phyloP scores from a whole-genome alignment of 2,888 invertebrate genomes.

The Calameuta pallipes region DNA sequence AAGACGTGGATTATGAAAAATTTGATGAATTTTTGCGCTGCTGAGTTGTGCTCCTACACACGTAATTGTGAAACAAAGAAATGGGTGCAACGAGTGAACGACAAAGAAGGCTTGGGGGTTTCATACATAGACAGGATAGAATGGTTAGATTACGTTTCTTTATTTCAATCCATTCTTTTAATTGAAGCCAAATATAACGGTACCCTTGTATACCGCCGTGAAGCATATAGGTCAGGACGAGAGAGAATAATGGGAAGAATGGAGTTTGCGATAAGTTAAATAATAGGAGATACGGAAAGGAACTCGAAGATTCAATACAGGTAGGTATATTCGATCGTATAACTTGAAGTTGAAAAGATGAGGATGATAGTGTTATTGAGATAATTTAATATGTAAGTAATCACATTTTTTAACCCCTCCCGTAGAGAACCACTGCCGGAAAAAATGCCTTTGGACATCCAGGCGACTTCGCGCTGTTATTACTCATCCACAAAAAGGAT shows the following conservation, averaged over 20 bases:
- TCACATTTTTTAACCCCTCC: background rate
- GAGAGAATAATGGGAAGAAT: constrained; percentile 15
- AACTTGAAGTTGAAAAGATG: background rate
- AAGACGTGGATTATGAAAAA: background rate
- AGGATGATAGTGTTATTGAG: background rate
- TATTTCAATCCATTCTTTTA: constrained; percentile 31
- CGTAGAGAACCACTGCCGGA: background rate
- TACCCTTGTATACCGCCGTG: background rate
- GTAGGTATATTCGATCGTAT: background rate
- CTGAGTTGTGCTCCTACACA: background rate
- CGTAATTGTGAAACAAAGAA: background rate
- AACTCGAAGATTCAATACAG: background rate
- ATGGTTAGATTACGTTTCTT: background rate
- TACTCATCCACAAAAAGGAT: background rate
- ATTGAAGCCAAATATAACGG: constrained; percentile 25
- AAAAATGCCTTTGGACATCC: background rate
- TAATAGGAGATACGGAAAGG: constrained; percentile 3
- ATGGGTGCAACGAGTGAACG: background rate
- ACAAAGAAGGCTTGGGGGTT: background rate
- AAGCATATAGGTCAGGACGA: constrained; percentile 24
- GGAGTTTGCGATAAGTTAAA: constrained; percentile 14
- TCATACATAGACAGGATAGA: background rate
- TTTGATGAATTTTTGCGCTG: background rate
- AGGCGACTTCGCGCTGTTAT: background rate
- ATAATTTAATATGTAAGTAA: background rate